phyloP scores from a whole-genome alignment of 2,113 vertebrate species.

The Actenoides hombroni region DNA sequence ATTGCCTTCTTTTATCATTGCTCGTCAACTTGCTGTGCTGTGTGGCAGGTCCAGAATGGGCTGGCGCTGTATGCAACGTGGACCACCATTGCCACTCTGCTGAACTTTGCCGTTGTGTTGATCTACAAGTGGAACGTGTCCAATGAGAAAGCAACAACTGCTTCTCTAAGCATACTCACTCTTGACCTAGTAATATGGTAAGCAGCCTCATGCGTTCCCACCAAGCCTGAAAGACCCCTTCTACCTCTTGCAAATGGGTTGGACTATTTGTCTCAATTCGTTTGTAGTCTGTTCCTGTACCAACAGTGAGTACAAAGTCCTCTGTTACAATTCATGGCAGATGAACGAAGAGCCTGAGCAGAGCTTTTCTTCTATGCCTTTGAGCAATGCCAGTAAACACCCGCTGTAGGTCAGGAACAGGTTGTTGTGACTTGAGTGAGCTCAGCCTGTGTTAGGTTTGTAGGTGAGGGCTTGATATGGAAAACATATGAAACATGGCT shows the following conservation, averaged over 20 bases:
- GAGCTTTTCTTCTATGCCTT: neutral
- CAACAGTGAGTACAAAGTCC: neutral
- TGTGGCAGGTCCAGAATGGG: constrained; percentile 81
- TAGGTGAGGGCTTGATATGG: neutral
- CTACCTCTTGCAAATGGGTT: neutral
- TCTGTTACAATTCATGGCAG: neutral
- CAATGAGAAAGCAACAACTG: constrained; percentile 67
- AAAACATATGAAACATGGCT: neutral
- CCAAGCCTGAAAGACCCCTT: neutral
- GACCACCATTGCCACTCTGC: constrained; percentile 79
- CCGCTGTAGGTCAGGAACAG: neutral
- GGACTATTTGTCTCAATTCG: neutral
- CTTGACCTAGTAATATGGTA: constrained; percentile 76
- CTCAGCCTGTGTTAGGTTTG: neutral
- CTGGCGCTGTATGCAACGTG: constrained; percentile 80
- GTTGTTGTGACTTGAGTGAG: neutral
- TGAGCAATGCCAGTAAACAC: neutral
- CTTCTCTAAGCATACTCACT: constrained; percentile 77
- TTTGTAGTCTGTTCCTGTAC: neutral
- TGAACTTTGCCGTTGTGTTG: constrained; percentile 80
- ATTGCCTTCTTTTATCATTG: neutral
- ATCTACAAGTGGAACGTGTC: constrained; percentile 68
- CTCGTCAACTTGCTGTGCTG: neutral
- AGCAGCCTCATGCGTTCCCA: neutral
- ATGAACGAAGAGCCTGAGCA: neutral